Percentiles rank a stretch among this genome's conserved stretches.
phyloP scores from a whole-genome alignment of 2,888 invertebrate genomes.

The Phyto melanocephala region DNA sequence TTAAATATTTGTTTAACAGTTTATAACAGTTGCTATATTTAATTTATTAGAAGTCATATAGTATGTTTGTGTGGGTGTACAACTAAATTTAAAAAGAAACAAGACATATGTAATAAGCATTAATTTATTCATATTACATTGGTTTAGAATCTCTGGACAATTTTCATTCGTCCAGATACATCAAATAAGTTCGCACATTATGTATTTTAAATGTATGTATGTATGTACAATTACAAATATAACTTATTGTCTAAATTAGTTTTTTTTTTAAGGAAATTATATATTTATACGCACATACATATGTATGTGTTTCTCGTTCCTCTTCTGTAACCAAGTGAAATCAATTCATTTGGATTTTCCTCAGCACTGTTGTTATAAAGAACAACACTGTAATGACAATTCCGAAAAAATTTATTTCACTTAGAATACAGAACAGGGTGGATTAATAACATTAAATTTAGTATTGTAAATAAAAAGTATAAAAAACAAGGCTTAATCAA shows the following conservation, averaged over 20 bases:
- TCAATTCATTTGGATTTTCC: no score
- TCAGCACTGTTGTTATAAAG: no score
- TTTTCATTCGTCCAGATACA: not conserved
- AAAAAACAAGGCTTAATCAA: not conserved
- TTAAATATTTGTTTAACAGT: slow-evolving; percentile 40
- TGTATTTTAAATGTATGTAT: slow-evolving; percentile 1
- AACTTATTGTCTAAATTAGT: slow-evolving; percentile 49
- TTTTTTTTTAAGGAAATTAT: slow-evolving; percentile 12
- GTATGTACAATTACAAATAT: slow-evolving; percentile 28
- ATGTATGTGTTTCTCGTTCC: no score
- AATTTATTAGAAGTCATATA: slow-evolving; percentile 16
- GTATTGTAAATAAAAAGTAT: not conserved
- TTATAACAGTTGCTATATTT: slow-evolving; percentile 39
- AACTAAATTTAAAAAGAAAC: slow-evolving; percentile 37
- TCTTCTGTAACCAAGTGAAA: no score
- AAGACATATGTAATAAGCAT: slow-evolving; percentile 22
- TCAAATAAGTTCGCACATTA: not conserved
- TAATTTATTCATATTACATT: slow-evolving; percentile 19
- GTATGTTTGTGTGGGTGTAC: not conserved
- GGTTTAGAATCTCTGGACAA: slow-evolving; percentile 10
- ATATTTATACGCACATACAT: not conserved
- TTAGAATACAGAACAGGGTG: no score
- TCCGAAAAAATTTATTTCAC: no score
- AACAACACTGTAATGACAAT: no score
- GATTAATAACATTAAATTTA: slow-evolving; percentile 23